A percentile compares a stretch with the other conserved stretches of the same genome.
Conservation (phyloP, 2,888 invertebrate genomes). For the Trissonchulus sp. region DNA sequence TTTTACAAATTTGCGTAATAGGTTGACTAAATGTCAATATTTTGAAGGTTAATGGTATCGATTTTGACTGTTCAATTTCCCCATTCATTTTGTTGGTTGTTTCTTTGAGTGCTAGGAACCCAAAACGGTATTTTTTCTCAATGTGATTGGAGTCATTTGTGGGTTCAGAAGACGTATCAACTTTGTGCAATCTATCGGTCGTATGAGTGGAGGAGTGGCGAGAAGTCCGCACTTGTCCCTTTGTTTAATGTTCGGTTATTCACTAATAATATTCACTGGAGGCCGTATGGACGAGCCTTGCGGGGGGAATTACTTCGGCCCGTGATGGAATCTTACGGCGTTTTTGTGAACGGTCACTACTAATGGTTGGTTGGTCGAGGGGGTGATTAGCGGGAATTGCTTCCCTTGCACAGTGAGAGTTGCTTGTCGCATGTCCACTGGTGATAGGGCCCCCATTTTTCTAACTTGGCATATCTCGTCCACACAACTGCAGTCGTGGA, state of each 20-base stretch:
- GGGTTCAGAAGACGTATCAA: background rate
- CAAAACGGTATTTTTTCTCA: background rate
- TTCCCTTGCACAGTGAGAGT: no score
- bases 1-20: background rate
- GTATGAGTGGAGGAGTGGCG: background rate
- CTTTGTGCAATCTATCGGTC: background rate
- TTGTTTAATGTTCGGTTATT: no score
- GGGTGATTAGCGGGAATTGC: no score
- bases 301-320: background rate
- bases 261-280: no score
- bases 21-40: no score
- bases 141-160: background rate
- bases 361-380: background rate
- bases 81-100: background rate
- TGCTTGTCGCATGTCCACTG: no score
- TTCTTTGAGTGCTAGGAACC: background rate
- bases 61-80: no score
- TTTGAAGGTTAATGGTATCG: no score
- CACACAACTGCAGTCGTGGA: no score
- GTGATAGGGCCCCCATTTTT: no score
- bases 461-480: conserved; percentile 7
- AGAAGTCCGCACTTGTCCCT: no score
- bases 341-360: background rate
- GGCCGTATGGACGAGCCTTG: background rate
- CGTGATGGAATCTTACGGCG: background rate